phyloP scores from a whole-genome alignment of 1,140 invertebrate genomes.

The Caenorhabditis remanei region DNA sequence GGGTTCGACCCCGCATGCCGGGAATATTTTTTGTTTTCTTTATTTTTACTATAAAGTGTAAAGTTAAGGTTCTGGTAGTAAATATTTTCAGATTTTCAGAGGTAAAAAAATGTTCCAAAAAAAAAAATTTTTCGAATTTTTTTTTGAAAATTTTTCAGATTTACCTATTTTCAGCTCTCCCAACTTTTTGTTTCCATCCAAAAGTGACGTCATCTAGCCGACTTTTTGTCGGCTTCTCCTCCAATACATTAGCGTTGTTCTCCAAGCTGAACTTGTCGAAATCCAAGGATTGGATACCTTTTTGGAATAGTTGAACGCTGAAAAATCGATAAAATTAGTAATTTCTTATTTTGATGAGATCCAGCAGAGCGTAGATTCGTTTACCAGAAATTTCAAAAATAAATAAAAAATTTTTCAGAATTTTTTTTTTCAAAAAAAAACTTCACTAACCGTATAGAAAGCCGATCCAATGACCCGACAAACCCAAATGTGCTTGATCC shows the following conservation, averaged over 20 bases:
- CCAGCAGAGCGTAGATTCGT: neutral
- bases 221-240: constrained; percentile 14
- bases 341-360: neutral
- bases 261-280: constrained; percentile 13
- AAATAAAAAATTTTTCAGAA: neutral
- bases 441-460: too few species aligned
- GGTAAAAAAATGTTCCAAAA: neutral
- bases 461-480: neutral
- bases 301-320: constrained; percentile 38
- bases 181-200: constrained; percentile 4
- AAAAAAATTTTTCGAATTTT: too few species aligned
- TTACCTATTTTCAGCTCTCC: constrained; percentile 34
- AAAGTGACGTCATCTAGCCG: constrained; percentile 34
- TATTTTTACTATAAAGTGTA: too few species aligned
- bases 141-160: neutral
- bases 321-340: neutral
- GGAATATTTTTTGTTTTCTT: too few species aligned
- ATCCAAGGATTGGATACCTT: constrained; percentile 46
- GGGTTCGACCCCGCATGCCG: too few species aligned
- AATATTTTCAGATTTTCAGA: too few species aligned
- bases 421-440: too few species aligned
- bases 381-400: neutral
- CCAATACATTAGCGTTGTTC: neutral
- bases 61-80: too few species aligned
- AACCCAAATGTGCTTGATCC: neutral